Evolutionary conservation across 2,113 vertebrate species (phyloP), one percentile per base, ranked within the genome.

Genomic region (Neodon shergylaensis): DNA sequence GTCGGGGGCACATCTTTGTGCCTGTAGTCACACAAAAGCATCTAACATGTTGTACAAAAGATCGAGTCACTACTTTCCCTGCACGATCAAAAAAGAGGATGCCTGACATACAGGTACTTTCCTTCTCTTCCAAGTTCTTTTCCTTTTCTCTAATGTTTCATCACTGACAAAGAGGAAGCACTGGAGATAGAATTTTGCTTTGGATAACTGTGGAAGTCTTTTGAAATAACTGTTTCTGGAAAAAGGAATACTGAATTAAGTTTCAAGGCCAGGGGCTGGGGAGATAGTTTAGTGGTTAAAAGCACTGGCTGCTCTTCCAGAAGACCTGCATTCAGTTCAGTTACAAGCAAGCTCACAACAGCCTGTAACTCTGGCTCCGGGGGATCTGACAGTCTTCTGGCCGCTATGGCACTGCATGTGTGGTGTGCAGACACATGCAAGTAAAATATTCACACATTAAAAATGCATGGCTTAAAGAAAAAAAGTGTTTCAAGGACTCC

Each of bases 241-340:
- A 93, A 95, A 95, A 94, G 63, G 66, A 93, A 93, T 13, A 92
- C 11, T 92, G n/a, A 97, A 19, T 54, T 91, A 74, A 92, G 47
- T 63, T 63, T 58, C n/a, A 63, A 63, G n/a, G n/a, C 58, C 58
- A 83, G n/a, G 42, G 72, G 8, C n/a, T 73, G 70, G n/a, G 74
- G 74, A 47, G 42, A 13, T 52, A 14, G 24, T 24, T 63, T 22
- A 61, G n/a, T 63, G 81, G n/a, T 39, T 58, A 82, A 58, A n/a
- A 28, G 12, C 24, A 14, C 22, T 39, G 54, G n/a, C 21, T 61
- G 54, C 52, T 42, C 81, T 83, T 83, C n/a, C n/a, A 63, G 58
- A 63, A 83, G 24, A 63, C n/a, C 58, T 63, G 58, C 14, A 7
- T 83, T 31, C 26, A 63, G 22, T 83, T 63, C n/a, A 31, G 16